A percentile compares a stretch with the other conserved stretches of the same genome.
phyloP scores from a whole-genome alignment of 2,113 vertebrate genomes.

The Cebidichthys violaceus region DNA sequence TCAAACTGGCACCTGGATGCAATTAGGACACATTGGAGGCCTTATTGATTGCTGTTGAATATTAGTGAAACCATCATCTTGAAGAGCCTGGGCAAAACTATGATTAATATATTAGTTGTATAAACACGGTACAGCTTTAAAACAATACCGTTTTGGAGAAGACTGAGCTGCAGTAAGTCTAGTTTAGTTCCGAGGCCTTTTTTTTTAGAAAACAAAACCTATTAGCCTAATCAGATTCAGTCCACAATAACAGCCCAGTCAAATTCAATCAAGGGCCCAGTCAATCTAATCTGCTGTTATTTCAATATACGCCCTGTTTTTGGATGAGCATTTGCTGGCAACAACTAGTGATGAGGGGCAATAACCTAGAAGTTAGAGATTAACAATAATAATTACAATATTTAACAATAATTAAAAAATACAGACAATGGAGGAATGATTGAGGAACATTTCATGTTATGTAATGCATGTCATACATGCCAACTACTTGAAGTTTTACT shows the following conservation, averaged over 20 bases:
- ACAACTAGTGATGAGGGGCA: neutral
- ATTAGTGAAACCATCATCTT: neutral
- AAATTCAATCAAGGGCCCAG: slow-evolving; percentile 7
- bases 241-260: slow-evolving; percentile 1
- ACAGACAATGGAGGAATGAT: too few species aligned
- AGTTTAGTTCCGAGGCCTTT: neutral
- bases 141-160: neutral
- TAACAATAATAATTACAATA: neutral
- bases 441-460: too few species aligned
- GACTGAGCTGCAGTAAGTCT: neutral
- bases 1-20: neutral
- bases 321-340: neutral
- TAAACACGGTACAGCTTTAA: neutral
- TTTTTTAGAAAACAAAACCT: neutral
- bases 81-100: neutral
- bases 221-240: slow-evolving; percentile 29
- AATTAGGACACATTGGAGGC: neutral
- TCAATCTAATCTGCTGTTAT: slow-evolving; percentile 3
- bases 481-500: too few species aligned
- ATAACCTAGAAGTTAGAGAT: neutral
- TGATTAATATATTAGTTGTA: neutral
- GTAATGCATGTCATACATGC: too few species aligned
- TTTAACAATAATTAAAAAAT: too few species aligned
- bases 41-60: neutral
- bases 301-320: slow-evolving; percentile 18